Base-by-base conservation (phyloP, 2,888 invertebrate species). In the Dicycla oo region DNA sequence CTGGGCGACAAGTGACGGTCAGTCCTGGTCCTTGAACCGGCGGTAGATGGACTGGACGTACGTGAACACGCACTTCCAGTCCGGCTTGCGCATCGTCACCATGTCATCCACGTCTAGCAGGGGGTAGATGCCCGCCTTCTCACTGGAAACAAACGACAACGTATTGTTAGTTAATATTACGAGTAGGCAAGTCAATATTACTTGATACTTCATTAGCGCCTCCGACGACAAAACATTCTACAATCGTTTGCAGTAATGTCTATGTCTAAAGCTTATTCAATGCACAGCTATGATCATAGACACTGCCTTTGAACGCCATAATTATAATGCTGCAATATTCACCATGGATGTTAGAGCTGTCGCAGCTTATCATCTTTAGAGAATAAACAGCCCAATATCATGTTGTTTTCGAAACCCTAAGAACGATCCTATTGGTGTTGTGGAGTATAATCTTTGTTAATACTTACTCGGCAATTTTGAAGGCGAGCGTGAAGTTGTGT, bases 31-130 rank as follows among this genome's bases (percentile, higher is more conserved):
- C 95, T 98, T 98, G 96, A 99, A 98, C 90, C 98, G 98, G 90
- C 99, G 98, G 96, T 99, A 99, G 94, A 99, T 98, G 90, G 98
- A 98, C 96, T 99, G 99, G 85, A 99, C 99, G 96, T 99, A 99
- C 73, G 99, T 99, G 97, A 99, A 99, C 76, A 99, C 99, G 95
- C 99, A 99, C 96, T 99, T 99, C 99, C 99, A 99, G 96, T 99
- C 99, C 67, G 99, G 99, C 93, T 98, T 98, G 93, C 98, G 97
- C 97, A 99, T 99, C 96, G 98, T 98, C 90, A 99, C 98, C 99
- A 99, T 99, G 96, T 99, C 99, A 91, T 99, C 99, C 83, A 99
- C 99, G 94, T 99, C 99, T 91, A 99, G 97, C 89, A 99, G 97
- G 67, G 99, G 99, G 91, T 98, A 98, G 92, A 99, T 99, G 95